Base-by-base conservation (phyloP, 2,113 vertebrate genomes). In the Oenanthe oenanthe region DNA sequence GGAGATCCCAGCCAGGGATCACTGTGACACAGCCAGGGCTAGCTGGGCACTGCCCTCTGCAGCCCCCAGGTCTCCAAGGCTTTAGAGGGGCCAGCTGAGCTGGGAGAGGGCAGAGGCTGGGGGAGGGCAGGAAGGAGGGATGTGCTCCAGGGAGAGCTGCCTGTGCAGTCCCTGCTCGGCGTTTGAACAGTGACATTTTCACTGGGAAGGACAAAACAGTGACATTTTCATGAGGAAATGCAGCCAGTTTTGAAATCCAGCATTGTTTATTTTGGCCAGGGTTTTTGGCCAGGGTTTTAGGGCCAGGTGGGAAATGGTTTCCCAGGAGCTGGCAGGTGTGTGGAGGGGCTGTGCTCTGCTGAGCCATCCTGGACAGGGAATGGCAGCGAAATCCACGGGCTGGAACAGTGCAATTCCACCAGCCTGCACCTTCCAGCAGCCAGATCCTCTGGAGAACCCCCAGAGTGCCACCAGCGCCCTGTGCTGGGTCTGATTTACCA, bases 341-440 rank as follows among this genome's bases (percentile, higher is more conserved):
- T 10, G 32, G 12, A 51, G 17, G 14, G 76, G 12, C 34, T 51
- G 53, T 4, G 67, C 11, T 71, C 57, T 0, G 1, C 43, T 63
- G 75, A 63, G 48, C 47, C 2, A 0, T 12, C 21, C 36, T 56
- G 78, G 45, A 3, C 1, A 2, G 18, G n/a, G 21, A 42, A 10
- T 1, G 3, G 10, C 13, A 67, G 32, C 7, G 57, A 67, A 56
- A 54, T 11, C 16, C 22, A 1, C 9, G 7, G 47, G 2, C n/a
- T 32, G 70, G 14, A 74, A 17, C 53, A 12, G 13, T 42, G 21
- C 0, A 0, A 7, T 65, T 31, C 12, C 61, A 70, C 40, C 75
- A 68, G 7, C 13, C 48, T 9, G 26, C 16, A 0, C n/a, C 42
- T 54, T 31, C 48, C 62, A 43, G 2, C 0, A 1, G 17, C 11